Evolutionary conservation across 2,888 invertebrate genomes (phyloP).

Genomic region (Dromius quadrimaculatus): DNA sequence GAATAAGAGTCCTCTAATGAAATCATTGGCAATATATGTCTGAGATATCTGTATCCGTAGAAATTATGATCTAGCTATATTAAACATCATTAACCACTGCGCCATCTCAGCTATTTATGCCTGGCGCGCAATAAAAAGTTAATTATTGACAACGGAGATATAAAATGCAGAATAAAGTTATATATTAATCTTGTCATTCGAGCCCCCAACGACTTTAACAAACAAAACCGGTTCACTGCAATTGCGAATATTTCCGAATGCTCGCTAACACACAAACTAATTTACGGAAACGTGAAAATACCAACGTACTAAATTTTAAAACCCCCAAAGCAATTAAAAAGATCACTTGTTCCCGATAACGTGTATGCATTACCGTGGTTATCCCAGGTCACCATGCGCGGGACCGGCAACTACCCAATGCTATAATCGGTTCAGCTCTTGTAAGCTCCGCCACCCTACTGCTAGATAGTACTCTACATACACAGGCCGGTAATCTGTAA

Average conservation of each 20-base stretch:
- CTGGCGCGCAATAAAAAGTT: constrained; percentile 18
- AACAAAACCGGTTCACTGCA: neutral
- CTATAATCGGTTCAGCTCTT: constrained; percentile 47
- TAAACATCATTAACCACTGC: too few species aligned
- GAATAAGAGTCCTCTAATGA: too few species aligned
- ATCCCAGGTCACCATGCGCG: constrained; percentile 21
- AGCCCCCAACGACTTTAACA: neutral
- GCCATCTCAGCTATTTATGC: constrained; percentile 18
- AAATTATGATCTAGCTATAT: too few species aligned
- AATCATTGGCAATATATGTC: too few species aligned
- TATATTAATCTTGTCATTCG: constrained; percentile 15
- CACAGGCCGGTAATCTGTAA: constrained; percentile 46
- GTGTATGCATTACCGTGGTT: constrained; percentile 48
- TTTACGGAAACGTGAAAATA: constrained; percentile 48
- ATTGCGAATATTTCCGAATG: neutral
- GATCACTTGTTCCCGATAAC: constrained; percentile 51
- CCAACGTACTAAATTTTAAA: constrained; percentile 46
- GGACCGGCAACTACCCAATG: constrained; percentile 10
- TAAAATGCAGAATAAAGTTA: constrained; percentile 20
- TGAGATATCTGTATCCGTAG: too few species aligned
- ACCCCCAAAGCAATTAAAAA: constrained; percentile 50
- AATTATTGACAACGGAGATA: constrained; percentile 29
- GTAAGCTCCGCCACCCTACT: constrained; percentile 29
- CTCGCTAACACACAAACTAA: constrained; percentile 33
- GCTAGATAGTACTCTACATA: constrained; percentile 37